Percentiles rank a stretch among this genome's conserved stretches.
phyloP scores from a whole-genome alignment of 2,113 vertebrate species.

The Girardinichthys multiradiatus region DNA sequence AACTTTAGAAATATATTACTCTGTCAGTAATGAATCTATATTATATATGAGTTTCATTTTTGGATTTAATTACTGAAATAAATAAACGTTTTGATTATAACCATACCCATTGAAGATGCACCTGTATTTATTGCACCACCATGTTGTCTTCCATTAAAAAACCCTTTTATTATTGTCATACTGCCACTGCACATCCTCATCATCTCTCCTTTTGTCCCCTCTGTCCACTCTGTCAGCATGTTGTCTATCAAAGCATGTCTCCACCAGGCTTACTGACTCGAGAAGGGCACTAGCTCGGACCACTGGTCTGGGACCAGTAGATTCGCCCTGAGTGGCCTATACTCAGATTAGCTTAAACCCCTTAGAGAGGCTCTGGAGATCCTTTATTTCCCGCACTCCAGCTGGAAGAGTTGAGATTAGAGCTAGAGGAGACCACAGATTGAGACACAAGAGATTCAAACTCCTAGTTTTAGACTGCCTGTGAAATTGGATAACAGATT shows the following conservation, averaged over 20 bases:
- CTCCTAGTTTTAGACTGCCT: slow-evolving; percentile 67
- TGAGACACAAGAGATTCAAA: slow-evolving; percentile 67
- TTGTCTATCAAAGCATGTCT: slow-evolving; percentile 27
- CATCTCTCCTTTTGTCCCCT: slow-evolving; percentile 26
- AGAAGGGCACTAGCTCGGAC: slow-evolving; percentile 57
- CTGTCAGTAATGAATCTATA: too few species aligned
- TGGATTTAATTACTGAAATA: too few species aligned
- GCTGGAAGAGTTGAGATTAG: slow-evolving; percentile 75
- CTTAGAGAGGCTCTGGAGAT: slow-evolving; percentile 56
- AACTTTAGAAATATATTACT: too few species aligned
- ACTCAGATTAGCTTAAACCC: slow-evolving; percentile 66
- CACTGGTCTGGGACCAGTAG: slow-evolving; percentile 66
- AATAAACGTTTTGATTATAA: neutral
- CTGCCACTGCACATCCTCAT: neutral
- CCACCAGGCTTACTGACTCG: slow-evolving; percentile 40
- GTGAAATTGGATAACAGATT: slow-evolving; percentile 79
- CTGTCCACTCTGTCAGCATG: slow-evolving; percentile 3
- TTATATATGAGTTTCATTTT: too few species aligned
- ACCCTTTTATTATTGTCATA: neutral
- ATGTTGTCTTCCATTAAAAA: neutral
- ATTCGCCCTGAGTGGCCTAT: slow-evolving; percentile 60
- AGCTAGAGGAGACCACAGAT: slow-evolving; percentile 62
- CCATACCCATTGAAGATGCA: neutral
- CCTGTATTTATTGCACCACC: neutral
- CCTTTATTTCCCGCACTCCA: slow-evolving; percentile 55